Evolutionary conservation across 1,140 invertebrate species (phyloP).

Genomic region (Drosophila truncata): DNA sequence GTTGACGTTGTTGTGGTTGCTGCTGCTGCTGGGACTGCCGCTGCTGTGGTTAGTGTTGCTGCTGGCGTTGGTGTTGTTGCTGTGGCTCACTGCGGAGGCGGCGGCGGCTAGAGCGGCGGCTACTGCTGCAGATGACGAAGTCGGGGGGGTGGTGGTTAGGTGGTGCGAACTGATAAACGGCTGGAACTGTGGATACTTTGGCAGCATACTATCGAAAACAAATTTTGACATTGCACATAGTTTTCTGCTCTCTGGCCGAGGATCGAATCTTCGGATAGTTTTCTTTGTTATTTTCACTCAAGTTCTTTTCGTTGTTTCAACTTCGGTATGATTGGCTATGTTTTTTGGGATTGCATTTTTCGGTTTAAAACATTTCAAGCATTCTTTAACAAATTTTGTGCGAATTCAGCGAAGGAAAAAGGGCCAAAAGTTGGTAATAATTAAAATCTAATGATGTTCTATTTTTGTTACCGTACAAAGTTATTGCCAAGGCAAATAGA

Average conservation of each 20-base stretch:
- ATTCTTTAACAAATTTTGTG: constrained; percentile 77
- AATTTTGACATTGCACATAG: constrained; percentile 96
- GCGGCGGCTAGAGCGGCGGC: constrained; percentile 84
- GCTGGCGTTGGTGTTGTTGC: constrained; percentile 85
- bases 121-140: constrained; percentile 87
- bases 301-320: constrained; percentile 25
- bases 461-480: not conserved
- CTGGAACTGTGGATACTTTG: constrained; percentile 95
- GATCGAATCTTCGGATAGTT: constrained; percentile 47
- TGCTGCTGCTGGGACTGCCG: constrained; percentile 68
- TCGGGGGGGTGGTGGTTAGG: constrained; percentile 86
- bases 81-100: constrained; percentile 84
- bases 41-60: constrained; percentile 41
- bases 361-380: constrained; percentile 8
- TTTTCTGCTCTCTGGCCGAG: constrained; percentile 73
- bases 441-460: not conserved
- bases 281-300: constrained; percentile 26
- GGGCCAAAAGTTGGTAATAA: constrained; percentile 3
- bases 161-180: constrained; percentile 87
- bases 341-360: constrained; percentile 18
- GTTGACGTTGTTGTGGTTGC: constrained; percentile 85
- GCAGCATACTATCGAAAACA: constrained; percentile 98
- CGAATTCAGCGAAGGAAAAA: constrained; percentile 47
- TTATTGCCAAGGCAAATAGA: too few species aligned
- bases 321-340: constrained; percentile 9